Conservation (phyloP, 1,140 invertebrate genomes). For the Aphis gossypii region DNA sequence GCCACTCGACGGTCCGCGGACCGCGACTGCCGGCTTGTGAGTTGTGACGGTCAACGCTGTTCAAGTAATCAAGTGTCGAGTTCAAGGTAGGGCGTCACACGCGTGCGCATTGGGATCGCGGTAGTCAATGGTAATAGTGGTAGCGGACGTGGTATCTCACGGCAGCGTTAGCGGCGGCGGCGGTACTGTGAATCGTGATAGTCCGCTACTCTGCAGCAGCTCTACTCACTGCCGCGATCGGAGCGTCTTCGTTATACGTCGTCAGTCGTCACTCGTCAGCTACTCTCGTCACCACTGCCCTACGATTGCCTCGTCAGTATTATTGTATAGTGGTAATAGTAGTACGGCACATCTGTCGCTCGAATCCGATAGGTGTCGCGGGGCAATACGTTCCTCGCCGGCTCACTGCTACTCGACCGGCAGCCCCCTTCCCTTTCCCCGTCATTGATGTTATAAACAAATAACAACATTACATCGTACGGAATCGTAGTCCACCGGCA, state of each 20-base stretch:
- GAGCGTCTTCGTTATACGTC: background rate
- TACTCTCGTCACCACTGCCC: background rate
- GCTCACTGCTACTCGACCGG: background rate
- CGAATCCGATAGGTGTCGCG: conserved; percentile 21
- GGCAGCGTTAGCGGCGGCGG: background rate
- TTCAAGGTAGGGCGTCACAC: conserved; percentile 21
- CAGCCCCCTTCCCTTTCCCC: background rate
- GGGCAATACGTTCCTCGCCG: background rate
- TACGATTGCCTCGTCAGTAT: background rate
- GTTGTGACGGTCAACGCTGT: background rate
- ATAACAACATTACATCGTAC: background rate
- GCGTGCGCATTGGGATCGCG: background rate
- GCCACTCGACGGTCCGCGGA: no score
- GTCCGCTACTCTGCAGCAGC: no score
- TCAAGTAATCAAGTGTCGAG: background rate
- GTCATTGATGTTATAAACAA: background rate
- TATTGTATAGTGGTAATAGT: background rate
- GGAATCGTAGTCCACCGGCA: background rate
- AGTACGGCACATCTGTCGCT: background rate
- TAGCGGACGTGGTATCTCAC: background rate
- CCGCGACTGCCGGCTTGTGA: no score
- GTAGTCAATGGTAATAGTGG: background rate
- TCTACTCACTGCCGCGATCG: background rate
- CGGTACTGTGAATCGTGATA: background rate
- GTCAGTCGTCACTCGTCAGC: background rate